Evolutionary conservation across 2,113 vertebrate genomes (phyloP), one percentile per base, ranked within the genome.

Genomic region (Pterocles orientalis): DNA sequence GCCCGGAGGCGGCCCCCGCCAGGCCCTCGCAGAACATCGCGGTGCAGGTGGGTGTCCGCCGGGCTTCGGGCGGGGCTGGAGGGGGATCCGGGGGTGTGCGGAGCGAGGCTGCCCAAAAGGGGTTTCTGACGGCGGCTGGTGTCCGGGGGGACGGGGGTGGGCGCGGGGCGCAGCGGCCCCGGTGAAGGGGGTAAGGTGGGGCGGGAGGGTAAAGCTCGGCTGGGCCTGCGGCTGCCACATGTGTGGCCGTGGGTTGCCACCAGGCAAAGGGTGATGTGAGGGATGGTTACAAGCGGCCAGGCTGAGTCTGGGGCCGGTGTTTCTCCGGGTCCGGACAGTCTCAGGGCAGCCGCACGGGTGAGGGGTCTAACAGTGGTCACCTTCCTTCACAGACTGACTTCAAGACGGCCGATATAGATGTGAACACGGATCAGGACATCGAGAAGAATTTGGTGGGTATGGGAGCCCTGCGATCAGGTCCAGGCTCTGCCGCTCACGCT

Each of bases 391-490:
- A 99, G 98, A 98, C 98, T 0, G 98, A 98, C 54, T 97, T 98
- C 93, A 98, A 97, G 97, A 97, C 97, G 0, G 92, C 97, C 2
- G 98, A 98, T 6, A 86, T 58, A 3, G 94, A 97, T 1, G 94
- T 92, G 79, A 98, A 57, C 97, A 98, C 98, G 3, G 98, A 98
- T 39, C 97, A 98, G 78, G 97, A 98, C n/a, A 98, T 98, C 19
- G 98, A 98, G 92, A 97, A 97, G 86, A 97, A 97, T 86, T 60
- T 98, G 98, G 98, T 99, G 96, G 90, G 98, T 96, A 17, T 6
- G 19, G 1, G 24, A 24, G n/a, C 57, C 19, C 26, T 0, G 2
- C 0, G 1, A 2, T 9, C 11, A 1, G 31, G 2, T 20, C 31
- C 0, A 0, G 26, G 28, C 51, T 26, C 61, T 56, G 50, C 51